Evolutionary conservation across 1,140 invertebrate genomes (phyloP).

Genomic region (Neodiprion pinetum): DNA sequence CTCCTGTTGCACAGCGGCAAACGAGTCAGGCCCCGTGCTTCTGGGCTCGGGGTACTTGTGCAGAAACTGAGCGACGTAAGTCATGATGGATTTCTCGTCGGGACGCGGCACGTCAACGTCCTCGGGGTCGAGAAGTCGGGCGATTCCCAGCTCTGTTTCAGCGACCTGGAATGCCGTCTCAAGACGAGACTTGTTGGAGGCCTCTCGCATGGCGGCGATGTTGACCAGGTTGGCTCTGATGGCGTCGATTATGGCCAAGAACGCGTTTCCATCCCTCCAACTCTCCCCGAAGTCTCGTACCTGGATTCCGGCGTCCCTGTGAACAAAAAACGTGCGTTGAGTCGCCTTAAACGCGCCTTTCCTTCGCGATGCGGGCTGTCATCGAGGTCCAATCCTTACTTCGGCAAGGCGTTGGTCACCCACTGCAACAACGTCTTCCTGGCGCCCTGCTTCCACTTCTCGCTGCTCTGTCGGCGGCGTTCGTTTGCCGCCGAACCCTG

Average conservation of each 20-base stretch:
- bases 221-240: conserved; percentile 94
- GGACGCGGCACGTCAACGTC: conserved; percentile 97
- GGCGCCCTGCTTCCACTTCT: conserved; percentile 87
- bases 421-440: conserved; percentile 92
- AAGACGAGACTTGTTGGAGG: conserved; percentile 81
- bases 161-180: conserved; percentile 95
- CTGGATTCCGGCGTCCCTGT: conserved; percentile 84
- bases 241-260: conserved; percentile 94
- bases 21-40: conserved; percentile 71
- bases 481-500: conserved; percentile 69
- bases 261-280: conserved; percentile 97
- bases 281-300: conserved; percentile 95
- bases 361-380: not conserved
- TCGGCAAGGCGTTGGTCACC: conserved; percentile 92
- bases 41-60: conserved; percentile 92
- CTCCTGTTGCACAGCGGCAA: conserved; percentile 79
- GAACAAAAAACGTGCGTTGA: conserved; percentile 27
- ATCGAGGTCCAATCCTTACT: conserved; percentile 67
- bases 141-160: conserved; percentile 90
- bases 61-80: conserved; percentile 98
- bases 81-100: conserved; percentile 99
- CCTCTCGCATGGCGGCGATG: conserved; percentile 78
- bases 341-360: conserved; percentile 25
- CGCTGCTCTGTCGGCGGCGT: conserved; percentile 57
- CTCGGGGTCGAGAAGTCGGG: conserved; percentile 91